Evolutionary conservation across 2,888 invertebrate genomes (phyloP), one percentile per base, ranked within the genome.

Genomic region (Synanthedon myopaeformis): DNA sequence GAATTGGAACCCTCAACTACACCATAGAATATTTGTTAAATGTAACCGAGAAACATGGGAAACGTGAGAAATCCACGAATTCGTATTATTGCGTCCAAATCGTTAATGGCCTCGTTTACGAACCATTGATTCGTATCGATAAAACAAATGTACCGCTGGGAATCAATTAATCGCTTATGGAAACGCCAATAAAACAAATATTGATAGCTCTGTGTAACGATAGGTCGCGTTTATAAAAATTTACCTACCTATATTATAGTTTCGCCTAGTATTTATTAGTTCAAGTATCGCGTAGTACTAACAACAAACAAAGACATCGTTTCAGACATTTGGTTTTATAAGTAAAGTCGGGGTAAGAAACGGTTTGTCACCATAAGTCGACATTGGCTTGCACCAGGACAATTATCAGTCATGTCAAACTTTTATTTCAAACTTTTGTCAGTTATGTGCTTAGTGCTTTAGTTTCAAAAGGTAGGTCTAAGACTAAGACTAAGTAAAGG

Each of bases 51-150:
- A 45, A 45, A n/a, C 45, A 12, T 35, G 35, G 35, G 3, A 10
- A 35, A 35, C 45, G 45, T 45, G 14, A 17, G 17, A 49, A 12
- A 23, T 13, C 19, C 19, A 49, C 10, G 49, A 19, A 49, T 17
- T 12, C 49, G 19, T 19, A 23, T 49, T 49, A 49, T 49, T 49
- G 17, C 49, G 23, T 45, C 49, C 49, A 49, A 49, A 49, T 52
- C 52, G 50, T 49, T 54, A 57, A 55, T 53, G 52, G 52, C 53
- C 35, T n/a, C 51, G 41, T 53, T 55, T 52, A 48, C 52, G 55
- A 42, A 13, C 52, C 52, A 51, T 57, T 52, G 55, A 53, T 54
- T 54, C 14, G 19, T 53, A 55, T 53, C 56, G 50, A 50, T 42
- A 52, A 54, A 52, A 48, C 13, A 51, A 53, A 48, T 55, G 53